These are phyloP conservation scores for Cirrhinus mrigala DNA, from an alignment of 2,797 vertebrate genomes.

Conservation along the genomic window DNA sequence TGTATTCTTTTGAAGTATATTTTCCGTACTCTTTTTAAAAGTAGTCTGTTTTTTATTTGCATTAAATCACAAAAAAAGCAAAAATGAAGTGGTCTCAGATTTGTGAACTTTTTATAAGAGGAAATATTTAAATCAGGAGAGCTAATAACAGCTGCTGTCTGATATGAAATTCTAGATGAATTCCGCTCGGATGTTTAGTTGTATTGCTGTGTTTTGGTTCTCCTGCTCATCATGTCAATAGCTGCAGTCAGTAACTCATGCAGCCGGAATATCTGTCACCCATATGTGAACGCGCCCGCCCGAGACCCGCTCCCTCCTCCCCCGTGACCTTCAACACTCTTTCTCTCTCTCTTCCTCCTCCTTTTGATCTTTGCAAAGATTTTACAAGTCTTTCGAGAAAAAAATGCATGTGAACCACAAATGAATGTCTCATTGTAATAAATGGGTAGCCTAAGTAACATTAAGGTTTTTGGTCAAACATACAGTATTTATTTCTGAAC, in stretches of 20 bases:
- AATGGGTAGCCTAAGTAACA: not conserved
- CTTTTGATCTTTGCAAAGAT: conserved; percentile 20
- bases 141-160: not conserved
- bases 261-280: conserved; percentile 69
- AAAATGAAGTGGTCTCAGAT: not conserved
- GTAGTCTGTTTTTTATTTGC: not conserved
- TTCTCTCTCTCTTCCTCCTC: conserved; percentile 31
- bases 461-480: not conserved
- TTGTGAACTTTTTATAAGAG: not conserved
- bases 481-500: not conserved
- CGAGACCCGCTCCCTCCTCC: conserved; percentile 33
- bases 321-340: conserved; percentile 57
- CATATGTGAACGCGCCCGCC: conserved; percentile 66
- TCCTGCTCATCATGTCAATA: not conserved
- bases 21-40: not conserved
- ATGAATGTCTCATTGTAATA: not conserved
- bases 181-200: conserved; percentile 44
- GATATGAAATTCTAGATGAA: not conserved
- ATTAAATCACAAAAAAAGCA: not conserved
- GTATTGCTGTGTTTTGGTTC: not conserved
- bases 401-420: not conserved
- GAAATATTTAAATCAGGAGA: not conserved
- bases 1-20: not conserved
- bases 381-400: conserved; percentile 11
- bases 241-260: not conserved